These are phyloP conservation scores for Harpalus rubripes DNA, from an alignment of 2,888 invertebrate species.

Conservation along the genomic window DNA sequence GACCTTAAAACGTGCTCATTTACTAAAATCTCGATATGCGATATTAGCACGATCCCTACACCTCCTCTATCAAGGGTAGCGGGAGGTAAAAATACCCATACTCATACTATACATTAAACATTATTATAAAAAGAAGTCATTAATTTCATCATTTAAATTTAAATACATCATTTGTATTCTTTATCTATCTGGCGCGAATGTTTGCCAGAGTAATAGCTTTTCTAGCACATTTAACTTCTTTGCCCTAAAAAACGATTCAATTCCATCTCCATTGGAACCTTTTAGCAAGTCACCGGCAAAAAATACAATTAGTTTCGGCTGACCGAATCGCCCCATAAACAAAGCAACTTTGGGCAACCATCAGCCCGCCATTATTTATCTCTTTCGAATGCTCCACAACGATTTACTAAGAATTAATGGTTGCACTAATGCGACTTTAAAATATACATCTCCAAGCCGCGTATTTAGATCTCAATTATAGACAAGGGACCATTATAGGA, in stretches of 20 bases:
- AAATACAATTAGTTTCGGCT: constrained; percentile 39
- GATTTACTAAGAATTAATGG: constrained; percentile 62
- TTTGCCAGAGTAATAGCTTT: too few species aligned
- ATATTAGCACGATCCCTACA: too few species aligned
- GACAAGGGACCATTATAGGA: constrained; percentile 41
- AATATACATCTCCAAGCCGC: constrained; percentile 23
- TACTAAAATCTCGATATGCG: too few species aligned
- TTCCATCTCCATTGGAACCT: constrained; percentile 8
- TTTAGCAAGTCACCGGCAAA: constrained; percentile 38
- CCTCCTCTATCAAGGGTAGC: too few species aligned
- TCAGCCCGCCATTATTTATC: constrained; percentile 42
- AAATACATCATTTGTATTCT: too few species aligned
- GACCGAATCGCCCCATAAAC: constrained; percentile 19
- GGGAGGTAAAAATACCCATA: too few species aligned
- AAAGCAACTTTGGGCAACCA: constrained; percentile 17
- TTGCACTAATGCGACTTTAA: constrained; percentile 56
- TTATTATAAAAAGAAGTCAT: too few species aligned
- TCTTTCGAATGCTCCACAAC: constrained; percentile 28
- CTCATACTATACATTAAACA: too few species aligned
- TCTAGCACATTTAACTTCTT: too few species aligned
- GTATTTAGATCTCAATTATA: constrained; percentile 63
- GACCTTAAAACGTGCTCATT: too few species aligned
- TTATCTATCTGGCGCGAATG: too few species aligned
- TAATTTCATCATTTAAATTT: too few species aligned
- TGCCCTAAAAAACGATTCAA: constrained; percentile 29